Base-by-base conservation (phyloP, 2,113 vertebrate species). In the Tachycineta bicolor region DNA sequence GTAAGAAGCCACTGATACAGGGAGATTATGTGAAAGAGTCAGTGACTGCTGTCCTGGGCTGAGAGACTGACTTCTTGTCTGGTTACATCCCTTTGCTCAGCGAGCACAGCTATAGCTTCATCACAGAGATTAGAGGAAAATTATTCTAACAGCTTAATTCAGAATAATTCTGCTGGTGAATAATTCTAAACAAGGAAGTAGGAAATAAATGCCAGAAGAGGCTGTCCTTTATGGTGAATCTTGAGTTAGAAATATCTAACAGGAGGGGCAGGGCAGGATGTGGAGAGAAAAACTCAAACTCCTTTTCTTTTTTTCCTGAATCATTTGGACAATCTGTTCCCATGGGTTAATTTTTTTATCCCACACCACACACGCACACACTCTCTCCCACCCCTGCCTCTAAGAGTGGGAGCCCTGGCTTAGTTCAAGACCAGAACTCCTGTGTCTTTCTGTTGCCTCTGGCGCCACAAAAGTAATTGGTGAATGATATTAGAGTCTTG, bases 391-490 rank as follows among this genome's bases (percentile, higher is more conserved):
- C 43, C 22, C 29, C 34, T n/a, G 1, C 37, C 15, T 68, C n/a
- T 58, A 21, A 34, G 89, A 85, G 33, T 37, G 39, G 52, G 56
- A 88, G 47, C 31, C 41, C 15, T 3, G 19, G 18, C 37, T 75
- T 78, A 44, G 56, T 92, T 52, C 55, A 64, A 78, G 73, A 89
- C 79, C 85, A 90, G 82, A 63, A 53, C 33, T 53, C 26, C 5
- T 63, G 44, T 71, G 83, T 78, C 71, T 93, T 86, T 74, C 82
- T 94, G 44, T 81, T 81, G 76, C 93, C 80, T 90, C 85, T 84
- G 88, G 88, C 8, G 5, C 90, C 85, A 50, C 52, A 74, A 83
- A 83, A 93, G 37, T 95, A 90, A 83, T 60, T 96, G 83, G 76
- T 65, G 7, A 10, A 78, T 83, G 88, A 86, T 93, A 84, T 46